These are phyloP conservation scores for Liparis tanakae DNA, from an alignment of 2,797 vertebrate genomes.

Conservation along the genomic window DNA sequence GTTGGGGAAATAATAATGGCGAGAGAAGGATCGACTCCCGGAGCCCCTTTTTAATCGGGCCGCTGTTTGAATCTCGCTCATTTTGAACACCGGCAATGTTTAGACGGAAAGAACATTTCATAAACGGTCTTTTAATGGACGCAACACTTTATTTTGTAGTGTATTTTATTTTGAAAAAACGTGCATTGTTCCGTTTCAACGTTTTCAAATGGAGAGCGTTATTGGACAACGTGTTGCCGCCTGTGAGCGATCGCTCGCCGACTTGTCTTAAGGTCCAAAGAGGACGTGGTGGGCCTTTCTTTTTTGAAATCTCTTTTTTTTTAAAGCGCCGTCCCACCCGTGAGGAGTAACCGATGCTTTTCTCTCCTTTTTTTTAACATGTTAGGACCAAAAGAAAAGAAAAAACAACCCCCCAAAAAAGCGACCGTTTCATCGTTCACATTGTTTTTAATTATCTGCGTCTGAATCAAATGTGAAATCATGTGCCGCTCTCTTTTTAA, in stretches of 20 bases:
- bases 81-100: constrained; percentile 80
- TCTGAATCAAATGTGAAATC: constrained; percentile 74
- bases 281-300: constrained; percentile 29
- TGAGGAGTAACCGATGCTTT: constrained; percentile 56
- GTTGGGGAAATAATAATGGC: constrained; percentile 35
- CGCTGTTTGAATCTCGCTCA: constrained; percentile 39
- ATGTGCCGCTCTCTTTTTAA: constrained; percentile 57
- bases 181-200: constrained; percentile 21
- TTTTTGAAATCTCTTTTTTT: too few species aligned
- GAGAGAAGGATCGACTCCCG: constrained; percentile 31
- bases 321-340: constrained; percentile 29
- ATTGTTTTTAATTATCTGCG: constrained; percentile 59
- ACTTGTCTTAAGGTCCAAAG: constrained; percentile 22
- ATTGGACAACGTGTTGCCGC: constrained; percentile 34
- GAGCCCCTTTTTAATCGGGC: constrained; percentile 44
- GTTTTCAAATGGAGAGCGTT: constrained; percentile 49
- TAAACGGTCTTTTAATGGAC: constrained; percentile 46
- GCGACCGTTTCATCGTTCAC: constrained; percentile 47
- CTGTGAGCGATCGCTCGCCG: constrained; percentile 35
- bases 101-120: constrained; percentile 35
- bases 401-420: constrained; percentile 15
- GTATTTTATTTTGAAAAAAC: constrained; percentile 46
- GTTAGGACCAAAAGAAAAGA: constrained; percentile 68
- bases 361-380: constrained; percentile 35
- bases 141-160: constrained; percentile 48